These are phyloP conservation scores for Catostomus latipinnis DNA, from an alignment of 2,797 vertebrate species.

Conservation along the genomic window DNA sequence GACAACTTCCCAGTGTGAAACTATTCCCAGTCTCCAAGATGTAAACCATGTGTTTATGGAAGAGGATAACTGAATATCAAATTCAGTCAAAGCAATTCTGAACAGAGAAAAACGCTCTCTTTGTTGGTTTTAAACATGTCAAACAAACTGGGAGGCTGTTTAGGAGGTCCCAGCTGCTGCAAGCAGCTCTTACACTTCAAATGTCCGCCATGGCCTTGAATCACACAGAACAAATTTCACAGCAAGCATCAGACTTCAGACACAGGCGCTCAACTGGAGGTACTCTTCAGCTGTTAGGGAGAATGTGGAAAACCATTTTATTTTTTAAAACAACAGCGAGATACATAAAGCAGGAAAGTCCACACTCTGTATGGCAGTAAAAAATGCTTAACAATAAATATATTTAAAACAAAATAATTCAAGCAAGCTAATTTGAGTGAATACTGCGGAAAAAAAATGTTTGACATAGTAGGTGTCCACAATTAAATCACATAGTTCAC, in stretches of 20 bases:
- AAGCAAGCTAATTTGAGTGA: no score
- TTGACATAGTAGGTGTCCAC: no score
- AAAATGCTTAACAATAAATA: neutral
- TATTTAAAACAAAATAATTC: no score
- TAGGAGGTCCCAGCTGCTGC: slow-evolving; percentile 61
- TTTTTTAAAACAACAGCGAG: neutral
- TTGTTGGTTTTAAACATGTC: slow-evolving; percentile 26
- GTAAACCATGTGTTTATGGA: neutral
- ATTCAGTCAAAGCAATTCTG: neutral
- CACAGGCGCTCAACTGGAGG: slow-evolving; percentile 21
- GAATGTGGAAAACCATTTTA: slow-evolving; percentile 7
- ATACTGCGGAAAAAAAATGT: no score
- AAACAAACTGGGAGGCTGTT: slow-evolving; percentile 31
- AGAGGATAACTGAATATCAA: slow-evolving; percentile 16
- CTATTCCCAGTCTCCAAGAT: no score
- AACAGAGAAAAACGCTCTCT: slow-evolving; percentile 24
- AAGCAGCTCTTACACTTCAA: slow-evolving; percentile 54
- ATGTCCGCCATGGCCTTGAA: slow-evolving; percentile 52
- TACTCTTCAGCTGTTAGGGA: slow-evolving; percentile 19
- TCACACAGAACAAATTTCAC: slow-evolving; percentile 64
- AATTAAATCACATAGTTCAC: no score
- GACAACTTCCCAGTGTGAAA: no score
- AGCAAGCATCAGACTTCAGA: slow-evolving; percentile 51
- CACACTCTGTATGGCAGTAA: neutral
- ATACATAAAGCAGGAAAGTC: neutral